Evolutionary conservation across 35 echinoderm and acorn worm species (phyloP).

Genomic region (Stichopus chloronotus): DNA sequence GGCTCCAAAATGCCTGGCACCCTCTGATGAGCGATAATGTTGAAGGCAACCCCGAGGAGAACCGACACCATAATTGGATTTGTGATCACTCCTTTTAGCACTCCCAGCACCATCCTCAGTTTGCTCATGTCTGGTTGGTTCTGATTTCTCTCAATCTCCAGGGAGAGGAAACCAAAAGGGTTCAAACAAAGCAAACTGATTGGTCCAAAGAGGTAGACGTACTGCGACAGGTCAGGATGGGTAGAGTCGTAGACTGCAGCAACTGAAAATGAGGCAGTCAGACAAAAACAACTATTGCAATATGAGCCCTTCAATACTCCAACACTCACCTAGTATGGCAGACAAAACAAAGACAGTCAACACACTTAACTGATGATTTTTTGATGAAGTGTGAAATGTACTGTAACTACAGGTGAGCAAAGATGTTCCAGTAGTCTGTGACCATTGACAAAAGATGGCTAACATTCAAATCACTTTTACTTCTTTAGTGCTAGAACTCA

Average conservation of each 20-base stretch:
- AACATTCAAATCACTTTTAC: too few relatives aligned
- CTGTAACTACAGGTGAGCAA: too few relatives aligned
- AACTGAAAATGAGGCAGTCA: conserved; percentile 50
- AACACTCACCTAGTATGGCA: too few relatives aligned
- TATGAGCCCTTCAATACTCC: too few relatives aligned
- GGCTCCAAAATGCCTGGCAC: conserved; percentile 50
- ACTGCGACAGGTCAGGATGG: conserved; percentile 75
- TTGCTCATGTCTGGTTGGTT: neutral
- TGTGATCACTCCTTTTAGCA: conserved; percentile 64
- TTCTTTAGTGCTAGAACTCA: too few relatives aligned
- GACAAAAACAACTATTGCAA: neutral
- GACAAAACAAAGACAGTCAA: too few relatives aligned
- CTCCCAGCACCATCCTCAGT: neutral
- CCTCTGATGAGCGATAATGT: conserved; percentile 61
- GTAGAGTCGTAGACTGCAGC: conserved; percentile 61
- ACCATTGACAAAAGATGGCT: too few relatives aligned
- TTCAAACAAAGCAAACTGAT: conserved; percentile 75
- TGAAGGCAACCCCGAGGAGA: conserved; percentile 63
- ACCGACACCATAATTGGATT: conserved; percentile 84
- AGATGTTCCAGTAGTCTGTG: too few relatives aligned
- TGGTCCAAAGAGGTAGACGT: conserved; percentile 86
- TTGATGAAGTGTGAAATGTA: too few relatives aligned
- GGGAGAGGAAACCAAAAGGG: conserved; percentile 73
- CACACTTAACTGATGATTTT: too few relatives aligned
- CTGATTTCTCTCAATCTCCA: conserved; percentile 70